Conservation (phyloP, 1,140 invertebrate genomes). For the Andrena cerasifolii region DNA sequence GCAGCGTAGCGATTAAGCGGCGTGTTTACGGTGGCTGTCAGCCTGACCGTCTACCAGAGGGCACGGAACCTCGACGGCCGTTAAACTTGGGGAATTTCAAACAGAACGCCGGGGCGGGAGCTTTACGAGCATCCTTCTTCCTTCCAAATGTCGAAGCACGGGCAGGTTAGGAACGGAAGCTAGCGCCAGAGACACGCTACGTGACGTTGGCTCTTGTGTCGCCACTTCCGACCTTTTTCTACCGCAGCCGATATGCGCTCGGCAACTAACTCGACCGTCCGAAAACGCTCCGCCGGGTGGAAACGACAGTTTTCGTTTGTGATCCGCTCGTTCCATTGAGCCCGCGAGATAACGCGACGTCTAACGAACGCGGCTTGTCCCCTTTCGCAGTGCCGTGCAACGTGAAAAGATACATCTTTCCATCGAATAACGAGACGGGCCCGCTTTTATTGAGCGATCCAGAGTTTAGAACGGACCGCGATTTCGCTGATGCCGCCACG, state of each 20-base stretch:
- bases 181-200: conserved; percentile 1
- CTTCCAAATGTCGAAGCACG: conserved; percentile 41
- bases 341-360: background rate
- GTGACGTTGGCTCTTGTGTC: background rate
- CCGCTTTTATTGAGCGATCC: conserved; percentile 6
- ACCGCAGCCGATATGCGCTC: no score
- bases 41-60: background rate
- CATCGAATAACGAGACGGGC: conserved; percentile 15
- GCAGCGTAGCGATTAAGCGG: background rate
- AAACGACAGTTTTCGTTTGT: conserved; percentile 14
- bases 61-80: conserved; percentile 18
- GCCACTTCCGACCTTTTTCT: conserved; percentile 22
- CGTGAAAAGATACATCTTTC: conserved; percentile 29
- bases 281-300: background rate
- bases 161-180: conserved; percentile 7
- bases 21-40: conserved; percentile 24
- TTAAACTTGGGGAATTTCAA: conserved; percentile 39
- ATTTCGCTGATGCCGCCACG: conserved; percentile 4
- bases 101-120: conserved; percentile 25
- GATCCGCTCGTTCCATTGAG: background rate
- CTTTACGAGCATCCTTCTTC: conserved; percentile 40
- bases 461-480: background rate
- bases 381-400: background rate
- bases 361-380: conserved; percentile 15
- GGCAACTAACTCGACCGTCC: no score